Conservation (phyloP, 2,113 vertebrate species). For the Thunnus thynnus region DNA sequence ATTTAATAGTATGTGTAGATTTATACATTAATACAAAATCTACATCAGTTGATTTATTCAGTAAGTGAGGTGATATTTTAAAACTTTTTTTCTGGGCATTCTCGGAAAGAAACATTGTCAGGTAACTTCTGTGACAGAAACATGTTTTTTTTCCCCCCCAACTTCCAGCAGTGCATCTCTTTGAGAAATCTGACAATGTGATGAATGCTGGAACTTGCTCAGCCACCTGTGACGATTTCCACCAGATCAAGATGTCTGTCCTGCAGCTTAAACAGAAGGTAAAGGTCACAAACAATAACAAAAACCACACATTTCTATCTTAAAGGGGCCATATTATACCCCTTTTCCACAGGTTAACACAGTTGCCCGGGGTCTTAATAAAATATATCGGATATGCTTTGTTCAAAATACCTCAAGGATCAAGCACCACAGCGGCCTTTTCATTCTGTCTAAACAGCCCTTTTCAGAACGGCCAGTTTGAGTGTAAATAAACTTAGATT, state of each 20-base stretch:
- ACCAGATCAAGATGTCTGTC: slow-evolving; percentile 94
- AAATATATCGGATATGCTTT: no score
- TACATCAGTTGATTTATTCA: not conserved
- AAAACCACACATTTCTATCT: not conserved
- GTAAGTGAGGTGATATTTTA: not conserved
- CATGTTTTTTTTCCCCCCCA: slow-evolving; percentile 3
- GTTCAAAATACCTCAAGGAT: no score
- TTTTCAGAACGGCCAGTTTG: no score
- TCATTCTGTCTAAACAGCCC: no score
- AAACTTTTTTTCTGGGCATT: not conserved
- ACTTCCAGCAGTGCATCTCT: slow-evolving; percentile 83
- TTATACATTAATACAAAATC: not conserved
- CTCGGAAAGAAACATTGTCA: slow-evolving; percentile 2
- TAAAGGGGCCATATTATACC: no score
- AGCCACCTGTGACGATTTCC: slow-evolving; percentile 94
- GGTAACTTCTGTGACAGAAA: not conserved
- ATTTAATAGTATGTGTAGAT: not conserved
- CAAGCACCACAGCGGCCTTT: no score
- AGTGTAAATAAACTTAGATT: no score
- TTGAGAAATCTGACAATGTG: slow-evolving; percentile 89
- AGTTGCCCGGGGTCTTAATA: no score
- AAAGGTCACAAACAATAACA: slow-evolving; percentile 22
- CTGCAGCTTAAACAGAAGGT: slow-evolving; percentile 98
- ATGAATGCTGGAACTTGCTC: slow-evolving; percentile 90
- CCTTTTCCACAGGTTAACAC: no score